phyloP scores from a whole-genome alignment of 37 sponge, comb jelly and placozoan species.

The Ianthella basta region DNA sequence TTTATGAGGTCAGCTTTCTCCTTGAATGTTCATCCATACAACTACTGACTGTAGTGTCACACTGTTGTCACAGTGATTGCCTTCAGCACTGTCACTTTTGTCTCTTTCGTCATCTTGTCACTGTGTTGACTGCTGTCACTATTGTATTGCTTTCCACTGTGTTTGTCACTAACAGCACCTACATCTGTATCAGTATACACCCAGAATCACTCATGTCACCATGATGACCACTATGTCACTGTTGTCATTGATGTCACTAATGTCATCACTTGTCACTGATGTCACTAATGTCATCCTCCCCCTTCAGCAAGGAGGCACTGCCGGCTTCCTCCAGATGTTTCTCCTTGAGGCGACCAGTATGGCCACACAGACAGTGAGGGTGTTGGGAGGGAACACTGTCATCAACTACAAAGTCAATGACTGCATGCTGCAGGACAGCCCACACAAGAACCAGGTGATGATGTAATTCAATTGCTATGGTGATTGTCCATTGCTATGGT shows the following conservation, averaged over 20 bases:
- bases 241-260: too few species aligned
- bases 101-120: background rate
- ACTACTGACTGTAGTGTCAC: background rate
- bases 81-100: background rate
- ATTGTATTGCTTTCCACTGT: too few species aligned
- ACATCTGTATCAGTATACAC: too few species aligned
- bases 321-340: conserved; percentile 60
- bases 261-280: too few species aligned
- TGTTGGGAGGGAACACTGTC: conserved; percentile 74
- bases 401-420: conserved; percentile 67
- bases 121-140: too few species aligned
- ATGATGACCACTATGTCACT: too few species aligned
- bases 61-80: background rate
- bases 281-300: too few species aligned
- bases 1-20: background rate
- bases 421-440: conserved; percentile 65
- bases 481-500: too few species aligned
- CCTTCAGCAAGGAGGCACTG: conserved; percentile 47
- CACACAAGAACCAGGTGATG: conserved; percentile 75
- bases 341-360: conserved; percentile 66
- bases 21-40: background rate
- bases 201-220: too few species aligned
- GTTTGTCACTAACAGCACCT: too few species aligned
- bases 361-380: conserved; percentile 56
- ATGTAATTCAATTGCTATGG: too few species aligned